Evolutionary conservation across 2,888 invertebrate genomes (phyloP).

Genomic region (Agapostemon virescens): DNA sequence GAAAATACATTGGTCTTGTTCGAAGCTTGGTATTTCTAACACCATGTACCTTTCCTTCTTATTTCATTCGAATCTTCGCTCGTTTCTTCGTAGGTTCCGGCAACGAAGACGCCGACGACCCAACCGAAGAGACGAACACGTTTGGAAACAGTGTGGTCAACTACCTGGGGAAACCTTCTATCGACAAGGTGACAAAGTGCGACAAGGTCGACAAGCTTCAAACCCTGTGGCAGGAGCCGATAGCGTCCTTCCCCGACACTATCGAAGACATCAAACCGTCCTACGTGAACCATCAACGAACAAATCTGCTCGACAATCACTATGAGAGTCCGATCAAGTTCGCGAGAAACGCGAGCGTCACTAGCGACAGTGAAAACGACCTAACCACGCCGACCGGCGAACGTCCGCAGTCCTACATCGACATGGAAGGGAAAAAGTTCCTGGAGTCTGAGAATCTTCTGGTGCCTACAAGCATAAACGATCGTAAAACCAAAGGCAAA

Average conservation of each 20-base stretch:
- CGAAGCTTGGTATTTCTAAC: too few species aligned
- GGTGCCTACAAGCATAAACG: constrained; percentile 47
- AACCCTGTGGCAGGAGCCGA: constrained; percentile 74
- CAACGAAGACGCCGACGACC: constrained; percentile 29
- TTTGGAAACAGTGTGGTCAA: constrained; percentile 75
- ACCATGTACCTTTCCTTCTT: background rate
- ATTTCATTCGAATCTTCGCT: too few species aligned
- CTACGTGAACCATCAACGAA: constrained; percentile 74
- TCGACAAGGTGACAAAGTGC: constrained; percentile 74
- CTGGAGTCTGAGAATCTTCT: constrained; percentile 70
- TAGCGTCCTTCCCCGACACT: constrained; percentile 69
- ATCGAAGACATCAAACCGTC: constrained; percentile 61
- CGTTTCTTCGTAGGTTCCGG: constrained; percentile 34
- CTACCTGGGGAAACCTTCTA: constrained; percentile 74
- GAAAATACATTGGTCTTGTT: too few species aligned
- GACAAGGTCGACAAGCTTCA: constrained; percentile 77
- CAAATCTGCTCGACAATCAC: constrained; percentile 54
- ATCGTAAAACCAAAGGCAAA: constrained; percentile 25
- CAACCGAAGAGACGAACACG: constrained; percentile 56
- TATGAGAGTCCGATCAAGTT: constrained; percentile 75
- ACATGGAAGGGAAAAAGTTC: constrained; percentile 75
- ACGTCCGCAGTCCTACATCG: constrained; percentile 76
- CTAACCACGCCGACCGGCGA: constrained; percentile 67
- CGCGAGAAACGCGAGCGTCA: constrained; percentile 68
- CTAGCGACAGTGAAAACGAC: constrained; percentile 76